Base-by-base conservation (phyloP, 2,888 invertebrate species). In the Monopis laevigella region DNA sequence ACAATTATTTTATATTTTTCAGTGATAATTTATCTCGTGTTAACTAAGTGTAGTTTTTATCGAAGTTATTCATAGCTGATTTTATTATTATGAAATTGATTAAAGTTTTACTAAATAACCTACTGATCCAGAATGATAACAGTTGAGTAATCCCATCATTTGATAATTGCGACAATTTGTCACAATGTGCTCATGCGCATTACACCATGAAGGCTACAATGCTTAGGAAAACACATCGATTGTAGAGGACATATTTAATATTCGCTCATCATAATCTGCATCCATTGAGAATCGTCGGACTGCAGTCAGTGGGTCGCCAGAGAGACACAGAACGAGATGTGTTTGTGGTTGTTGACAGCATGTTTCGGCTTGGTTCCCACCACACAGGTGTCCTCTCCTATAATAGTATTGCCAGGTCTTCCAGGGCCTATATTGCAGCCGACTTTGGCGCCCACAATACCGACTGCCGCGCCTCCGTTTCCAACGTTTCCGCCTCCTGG, bases 181-280 rank as follows among this genome's bases (percentile, higher is more conserved):
- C 68, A 66, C 70, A 57, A 55, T 58, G 56, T 62, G 60, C 61
- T 59, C 61, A 65, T 55, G 65, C 58, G 65, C 71, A 75, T 66
- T 62, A 65, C 48, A 68, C 65, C 78, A 77, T 78, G 78, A 80
- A 80, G 77, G 78, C 66, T 74, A 55, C 56, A 60, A 62, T 72
- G 63, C 68, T 72, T 67, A 62, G 70, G 75, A 72, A 62, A 78
- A 77, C 75, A 71, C 73, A 62, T 57, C 54, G 59, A 62, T 68
- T 58, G 59, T 52, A 64, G 71, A 74, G 68, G 65, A 64, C 65
- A 62, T 62, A 72, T 74, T 73, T 72, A 74, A 72, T 66, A 59
- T 61, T 47, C 46, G 52, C 55, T 58, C 62, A 62, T 58, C 63
- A 29, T 12, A 29, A 4, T 7, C 29, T 11, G 5, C 3, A 34